Percentiles rank a stretch among this genome's conserved stretches.
Evolutionary conservation across 2,113 vertebrate species (phyloP).

Genomic region (Nerophis lumbriciformis): DNA sequence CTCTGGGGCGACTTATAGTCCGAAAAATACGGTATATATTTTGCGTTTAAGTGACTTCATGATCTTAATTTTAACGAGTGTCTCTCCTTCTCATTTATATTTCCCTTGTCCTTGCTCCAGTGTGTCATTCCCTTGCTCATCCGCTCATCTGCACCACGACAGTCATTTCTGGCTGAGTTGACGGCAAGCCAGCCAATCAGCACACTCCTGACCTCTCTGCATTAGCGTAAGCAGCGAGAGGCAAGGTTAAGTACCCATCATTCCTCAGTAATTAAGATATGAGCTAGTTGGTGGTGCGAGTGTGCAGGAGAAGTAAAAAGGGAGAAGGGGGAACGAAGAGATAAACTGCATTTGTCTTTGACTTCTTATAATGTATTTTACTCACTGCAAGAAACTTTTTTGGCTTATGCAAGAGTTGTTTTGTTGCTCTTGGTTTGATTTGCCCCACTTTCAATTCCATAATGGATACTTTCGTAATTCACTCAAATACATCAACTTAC

Average conservation of each 20-base stretch:
- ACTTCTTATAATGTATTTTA: constrained; percentile 15
- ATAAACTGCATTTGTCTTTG: constrained; percentile 35
- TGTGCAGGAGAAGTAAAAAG: constrained; percentile 17
- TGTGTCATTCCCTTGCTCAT: constrained; percentile 29
- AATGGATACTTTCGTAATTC: neutral
- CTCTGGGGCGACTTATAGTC: no score
- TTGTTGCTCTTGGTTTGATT: neutral
- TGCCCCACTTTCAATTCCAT: constrained; percentile 26
- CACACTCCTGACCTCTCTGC: constrained; percentile 57
- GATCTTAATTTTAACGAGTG: neutral
- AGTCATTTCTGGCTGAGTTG: constrained; percentile 61
- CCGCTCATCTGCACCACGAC: constrained; percentile 46
- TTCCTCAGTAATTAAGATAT: constrained; percentile 63
- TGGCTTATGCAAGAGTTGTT: constrained; percentile 5
- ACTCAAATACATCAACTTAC: neutral
- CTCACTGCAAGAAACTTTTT: constrained; percentile 29
- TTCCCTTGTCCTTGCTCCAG: constrained; percentile 35
- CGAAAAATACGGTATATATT: no score
- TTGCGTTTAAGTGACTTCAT: neutral
- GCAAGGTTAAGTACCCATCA: constrained; percentile 70
- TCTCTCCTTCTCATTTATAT: neutral
- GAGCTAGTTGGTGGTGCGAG: constrained; percentile 29
- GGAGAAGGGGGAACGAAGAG: neutral
- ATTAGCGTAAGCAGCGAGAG: constrained; percentile 67
- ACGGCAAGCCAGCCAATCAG: constrained; percentile 60